A percentile compares a stretch with the other conserved stretches of the same genome.
phyloP scores from a whole-genome alignment of 1,140 invertebrate genomes.

The Bicyclus anynana region DNA sequence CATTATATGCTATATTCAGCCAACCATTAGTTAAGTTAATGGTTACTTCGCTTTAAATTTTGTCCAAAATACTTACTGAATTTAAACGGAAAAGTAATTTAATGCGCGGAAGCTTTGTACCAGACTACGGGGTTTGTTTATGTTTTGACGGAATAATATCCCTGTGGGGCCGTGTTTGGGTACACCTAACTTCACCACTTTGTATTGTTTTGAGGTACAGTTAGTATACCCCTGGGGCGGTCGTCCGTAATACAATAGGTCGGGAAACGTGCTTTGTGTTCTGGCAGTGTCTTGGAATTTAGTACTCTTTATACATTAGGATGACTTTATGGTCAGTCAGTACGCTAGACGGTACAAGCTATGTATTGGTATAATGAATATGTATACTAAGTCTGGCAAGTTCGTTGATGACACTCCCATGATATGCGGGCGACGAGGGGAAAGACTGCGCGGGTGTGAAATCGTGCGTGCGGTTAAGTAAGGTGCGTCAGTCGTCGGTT shows the following conservation, averaged over 20 bases:
- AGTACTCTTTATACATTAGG: neutral
- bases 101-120: neutral
- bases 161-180: slow-evolving; percentile 2
- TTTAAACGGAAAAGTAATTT: neutral
- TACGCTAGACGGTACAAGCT: too few relatives aligned
- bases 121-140: neutral
- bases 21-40: slow-evolving; percentile 1
- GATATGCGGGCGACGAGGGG: too few relatives aligned
- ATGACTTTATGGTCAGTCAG: neutral
- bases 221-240: slow-evolving; percentile 23
- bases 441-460: too few relatives aligned
- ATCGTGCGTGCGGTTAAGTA: too few relatives aligned
- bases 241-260: slow-evolving; percentile 15
- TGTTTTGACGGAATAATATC: slow-evolving; percentile 21
- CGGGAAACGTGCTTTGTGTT: neutral
- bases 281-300: neutral
- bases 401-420: too few relatives aligned
- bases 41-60: neutral
- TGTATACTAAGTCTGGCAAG: too few relatives aligned
- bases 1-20: slow-evolving; percentile 1
- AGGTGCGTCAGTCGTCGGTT: too few relatives aligned
- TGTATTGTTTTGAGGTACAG: slow-evolving; percentile 26
- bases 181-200: slow-evolving; percentile 1
- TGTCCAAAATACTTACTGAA: neutral
- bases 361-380: too few relatives aligned